These are phyloP conservation scores for Oryzaephilus surinamensis DNA, from an alignment of 1,140 invertebrate genomes.

Conservation along the genomic window DNA sequence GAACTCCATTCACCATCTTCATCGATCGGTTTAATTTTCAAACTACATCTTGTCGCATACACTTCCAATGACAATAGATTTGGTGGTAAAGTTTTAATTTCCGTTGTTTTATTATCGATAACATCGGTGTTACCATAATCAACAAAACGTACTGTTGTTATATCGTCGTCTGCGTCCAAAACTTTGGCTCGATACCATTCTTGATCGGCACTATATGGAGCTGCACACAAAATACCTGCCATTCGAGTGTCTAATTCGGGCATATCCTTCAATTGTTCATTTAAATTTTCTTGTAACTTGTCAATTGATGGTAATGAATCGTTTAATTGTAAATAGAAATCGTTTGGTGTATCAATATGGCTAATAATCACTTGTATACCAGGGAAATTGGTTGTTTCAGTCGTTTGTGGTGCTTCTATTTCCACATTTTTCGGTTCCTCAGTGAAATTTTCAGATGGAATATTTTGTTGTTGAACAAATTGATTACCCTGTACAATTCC, in stretches of 20 bases:
- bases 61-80: slow-evolving; percentile 40
- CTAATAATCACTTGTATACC: slow-evolving; percentile 41
- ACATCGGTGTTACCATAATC: slow-evolving; percentile 75
- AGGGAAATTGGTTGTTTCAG: slow-evolving; percentile 2
- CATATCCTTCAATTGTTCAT: slow-evolving; percentile 40
- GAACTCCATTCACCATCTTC: slow-evolving; percentile 54
- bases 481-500: background rate
- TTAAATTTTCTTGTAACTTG: slow-evolving; percentile 48
- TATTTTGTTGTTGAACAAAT: background rate
- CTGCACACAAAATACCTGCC: slow-evolving; percentile 56
- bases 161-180: slow-evolving; percentile 56
- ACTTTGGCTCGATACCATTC: slow-evolving; percentile 72
- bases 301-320: slow-evolving; percentile 41
- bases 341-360: slow-evolving; percentile 51
- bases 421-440: background rate
- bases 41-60: slow-evolving; percentile 50
- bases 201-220: slow-evolving; percentile 59
- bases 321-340: slow-evolving; percentile 53
- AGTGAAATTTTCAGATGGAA: no score
- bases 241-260: slow-evolving; percentile 43
- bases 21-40: slow-evolving; percentile 51
- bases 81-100: slow-evolving; percentile 49
- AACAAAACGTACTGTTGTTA: slow-evolving; percentile 65
- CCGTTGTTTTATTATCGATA: slow-evolving; percentile 41
- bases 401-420: background rate